These are phyloP conservation scores for Tigriopus californicus DNA, from an alignment of 2,888 invertebrate genomes.

Conservation along the genomic window DNA sequence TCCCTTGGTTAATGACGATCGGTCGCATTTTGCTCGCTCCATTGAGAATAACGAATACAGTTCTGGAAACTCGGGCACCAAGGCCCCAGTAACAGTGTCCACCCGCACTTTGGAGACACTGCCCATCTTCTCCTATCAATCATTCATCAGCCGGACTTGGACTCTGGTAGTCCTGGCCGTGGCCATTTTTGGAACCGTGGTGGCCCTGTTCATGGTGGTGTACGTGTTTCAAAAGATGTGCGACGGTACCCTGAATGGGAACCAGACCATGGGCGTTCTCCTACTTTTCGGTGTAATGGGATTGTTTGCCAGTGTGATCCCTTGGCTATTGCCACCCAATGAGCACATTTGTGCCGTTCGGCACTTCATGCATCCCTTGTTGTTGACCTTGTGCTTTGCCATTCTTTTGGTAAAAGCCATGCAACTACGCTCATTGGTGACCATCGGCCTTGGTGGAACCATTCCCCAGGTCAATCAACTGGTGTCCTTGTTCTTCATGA, in stretches of 20 bases:
- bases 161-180: conserved; percentile 24
- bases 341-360: conserved; percentile 23
- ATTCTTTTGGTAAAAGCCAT: conserved; percentile 27
- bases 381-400: conserved; percentile 26
- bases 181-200: conserved; percentile 24
- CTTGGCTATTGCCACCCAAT: conserved; percentile 25
- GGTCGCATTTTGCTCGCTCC: not conserved
- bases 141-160: conserved; percentile 23
- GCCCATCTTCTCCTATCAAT: conserved; percentile 14
- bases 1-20: not conserved
- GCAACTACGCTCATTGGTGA: conserved; percentile 26
- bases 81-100: too few species aligned
- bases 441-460: conserved; percentile 26
- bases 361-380: conserved; percentile 24
- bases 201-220: conserved; percentile 25
- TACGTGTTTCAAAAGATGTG: conserved; percentile 26
- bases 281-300: conserved; percentile 25
- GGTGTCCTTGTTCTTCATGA: conserved; percentile 17
- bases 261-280: conserved; percentile 23
- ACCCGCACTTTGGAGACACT: not conserved
- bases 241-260: conserved; percentile 24
- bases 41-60: not conserved
- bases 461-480: conserved; percentile 17
- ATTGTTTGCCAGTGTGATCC: conserved; percentile 24
- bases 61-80: too few species aligned